These are phyloP conservation scores for Rhyacophila evoluta DNA, from an alignment of 2,888 invertebrate genomes.

Conservation along the genomic window DNA sequence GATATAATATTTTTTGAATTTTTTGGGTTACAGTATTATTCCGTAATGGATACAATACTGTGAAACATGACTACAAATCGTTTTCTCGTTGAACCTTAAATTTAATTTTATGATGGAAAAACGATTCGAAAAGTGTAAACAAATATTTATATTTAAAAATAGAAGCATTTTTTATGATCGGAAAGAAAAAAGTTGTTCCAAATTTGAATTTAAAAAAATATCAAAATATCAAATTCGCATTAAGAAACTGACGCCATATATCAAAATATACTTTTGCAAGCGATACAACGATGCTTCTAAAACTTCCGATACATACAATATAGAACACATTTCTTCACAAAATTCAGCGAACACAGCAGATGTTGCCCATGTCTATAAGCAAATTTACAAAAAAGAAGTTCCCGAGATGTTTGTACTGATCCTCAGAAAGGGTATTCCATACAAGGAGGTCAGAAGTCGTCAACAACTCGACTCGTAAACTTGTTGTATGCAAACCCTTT, in stretches of 20 bases:
- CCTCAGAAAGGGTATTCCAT: neutral
- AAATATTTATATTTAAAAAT: too few species aligned
- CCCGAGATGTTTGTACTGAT: neutral
- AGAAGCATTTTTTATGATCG: too few species aligned
- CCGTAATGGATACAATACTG: too few species aligned
- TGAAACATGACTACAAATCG: too few species aligned
- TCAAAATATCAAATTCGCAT: neutral
- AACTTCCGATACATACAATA: neutral
- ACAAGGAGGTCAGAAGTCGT: neutral
- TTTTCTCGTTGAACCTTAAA: too few species aligned
- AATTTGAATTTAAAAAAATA: neutral
- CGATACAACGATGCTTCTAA: neutral
- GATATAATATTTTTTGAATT: too few species aligned
- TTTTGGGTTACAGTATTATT: too few species aligned
- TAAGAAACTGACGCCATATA: neutral
- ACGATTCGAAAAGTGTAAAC: too few species aligned
- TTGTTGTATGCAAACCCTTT: neutral
- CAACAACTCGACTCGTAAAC: neutral
- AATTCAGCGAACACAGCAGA: neutral
- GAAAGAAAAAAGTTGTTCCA: neutral
- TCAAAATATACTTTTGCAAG: neutral
- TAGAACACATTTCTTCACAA: neutral
- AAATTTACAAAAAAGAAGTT: neutral
- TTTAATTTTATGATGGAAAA: too few species aligned
- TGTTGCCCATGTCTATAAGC: neutral